phyloP scores from a whole-genome alignment of 2,888 invertebrate genomes.

The Machimus atricapillus region DNA sequence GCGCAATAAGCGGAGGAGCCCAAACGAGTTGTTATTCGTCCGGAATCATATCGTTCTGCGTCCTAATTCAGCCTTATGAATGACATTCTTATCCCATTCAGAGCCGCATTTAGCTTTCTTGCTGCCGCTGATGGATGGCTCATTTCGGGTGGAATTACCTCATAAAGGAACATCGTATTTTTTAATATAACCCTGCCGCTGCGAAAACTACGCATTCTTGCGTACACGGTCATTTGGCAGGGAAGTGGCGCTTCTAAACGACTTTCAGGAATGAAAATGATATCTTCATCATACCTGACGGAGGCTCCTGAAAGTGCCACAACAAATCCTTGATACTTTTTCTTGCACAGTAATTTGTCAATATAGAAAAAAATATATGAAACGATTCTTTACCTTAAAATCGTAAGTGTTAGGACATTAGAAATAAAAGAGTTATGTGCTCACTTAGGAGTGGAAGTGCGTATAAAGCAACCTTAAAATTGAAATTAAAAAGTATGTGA shows the following conservation, averaged over 20 bases:
- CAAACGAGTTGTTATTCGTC: neutral
- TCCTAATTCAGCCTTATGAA: neutral
- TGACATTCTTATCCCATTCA: neutral
- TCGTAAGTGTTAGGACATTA: no score
- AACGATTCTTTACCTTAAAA: no score
- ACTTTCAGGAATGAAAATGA: neutral
- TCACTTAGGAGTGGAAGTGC: no score
- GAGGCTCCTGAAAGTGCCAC: neutral
- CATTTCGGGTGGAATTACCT: neutral
- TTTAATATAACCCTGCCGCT: neutral
- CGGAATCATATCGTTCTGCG: neutral
- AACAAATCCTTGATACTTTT: neutral
- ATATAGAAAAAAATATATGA: no score
- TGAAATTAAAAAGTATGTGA: no score
- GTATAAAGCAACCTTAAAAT: no score
- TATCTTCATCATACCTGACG: neutral
- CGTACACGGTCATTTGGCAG: neutral
- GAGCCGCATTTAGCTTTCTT: neutral
- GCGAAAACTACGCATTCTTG: neutral
- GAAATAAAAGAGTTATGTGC: no score
- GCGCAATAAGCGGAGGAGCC: neutral
- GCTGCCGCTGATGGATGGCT: neutral
- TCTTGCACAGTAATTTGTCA: neutral
- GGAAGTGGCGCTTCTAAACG: neutral
- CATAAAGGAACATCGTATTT: neutral